These are phyloP conservation scores for Micoletzkya japonica DNA, from an alignment of 2,888 invertebrate genomes.

Conservation along the genomic window DNA sequence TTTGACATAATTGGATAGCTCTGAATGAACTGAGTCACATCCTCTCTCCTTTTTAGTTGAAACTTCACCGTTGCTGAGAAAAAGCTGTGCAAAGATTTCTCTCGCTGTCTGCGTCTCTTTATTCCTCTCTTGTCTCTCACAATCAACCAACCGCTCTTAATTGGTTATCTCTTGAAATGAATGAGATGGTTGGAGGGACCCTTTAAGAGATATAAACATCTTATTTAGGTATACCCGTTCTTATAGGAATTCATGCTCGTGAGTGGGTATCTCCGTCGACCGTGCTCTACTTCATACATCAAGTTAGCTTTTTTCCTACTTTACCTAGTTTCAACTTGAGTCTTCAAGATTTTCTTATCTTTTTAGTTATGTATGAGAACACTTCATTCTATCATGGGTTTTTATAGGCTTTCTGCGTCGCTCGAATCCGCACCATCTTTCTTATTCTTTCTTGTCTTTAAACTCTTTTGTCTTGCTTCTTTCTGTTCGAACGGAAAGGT, in stretches of 20 bases:
- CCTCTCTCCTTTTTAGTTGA: too few relatives aligned
- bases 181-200: too few relatives aligned
- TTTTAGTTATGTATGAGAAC: background rate
- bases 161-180: too few relatives aligned
- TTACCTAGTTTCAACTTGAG: background rate
- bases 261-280: constrained; percentile 61
- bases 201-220: too few relatives aligned
- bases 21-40: too few relatives aligned
- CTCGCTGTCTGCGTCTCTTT: too few relatives aligned
- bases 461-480: background rate
- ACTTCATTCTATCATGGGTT: background rate
- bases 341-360: background rate
- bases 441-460: background rate
- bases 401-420: background rate
- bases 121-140: too few relatives aligned
- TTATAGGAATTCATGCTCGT: constrained; percentile 53
- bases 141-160: too few relatives aligned
- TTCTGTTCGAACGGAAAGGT: background rate
- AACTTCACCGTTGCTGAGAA: too few relatives aligned
- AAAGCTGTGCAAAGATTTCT: too few relatives aligned
- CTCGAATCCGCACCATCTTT: background rate
- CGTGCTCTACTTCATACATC: constrained; percentile 60
- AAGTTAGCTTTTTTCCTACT: constrained; percentile 32
- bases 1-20: too few relatives aligned
- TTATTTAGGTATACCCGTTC: too few relatives aligned